Conservation (phyloP, 2,113 vertebrate species). For the Cariama cristata region DNA sequence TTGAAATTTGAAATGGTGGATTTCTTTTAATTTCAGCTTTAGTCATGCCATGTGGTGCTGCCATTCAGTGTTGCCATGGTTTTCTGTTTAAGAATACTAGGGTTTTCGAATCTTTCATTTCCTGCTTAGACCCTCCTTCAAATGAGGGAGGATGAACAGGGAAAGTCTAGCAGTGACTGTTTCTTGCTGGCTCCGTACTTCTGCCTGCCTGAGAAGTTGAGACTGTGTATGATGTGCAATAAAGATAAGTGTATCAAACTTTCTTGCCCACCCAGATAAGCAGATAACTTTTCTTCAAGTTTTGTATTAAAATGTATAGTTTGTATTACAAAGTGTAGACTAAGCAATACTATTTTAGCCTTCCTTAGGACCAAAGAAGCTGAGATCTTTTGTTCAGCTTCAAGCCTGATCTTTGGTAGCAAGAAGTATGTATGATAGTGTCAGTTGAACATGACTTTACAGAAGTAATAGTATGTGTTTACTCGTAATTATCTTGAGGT, state of each 20-base stretch:
- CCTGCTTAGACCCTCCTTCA: neutral
- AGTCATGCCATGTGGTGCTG: neutral
- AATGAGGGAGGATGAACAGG: neutral
- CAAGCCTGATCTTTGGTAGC: neutral
- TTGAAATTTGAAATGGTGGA: rapidly evolving
- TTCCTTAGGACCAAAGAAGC: neutral
- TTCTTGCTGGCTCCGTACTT: neutral
- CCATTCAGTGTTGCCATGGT: neutral
- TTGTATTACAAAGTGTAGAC: neutral
- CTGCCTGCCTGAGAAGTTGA: neutral
- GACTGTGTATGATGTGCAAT: neutral
- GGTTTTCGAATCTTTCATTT: neutral
- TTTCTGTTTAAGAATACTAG: neutral
- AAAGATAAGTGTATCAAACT: neutral
- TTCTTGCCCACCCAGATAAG: neutral
- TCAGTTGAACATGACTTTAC: neutral
- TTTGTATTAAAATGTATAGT: neutral
- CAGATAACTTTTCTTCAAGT: neutral
- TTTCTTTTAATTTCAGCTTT: neutral
- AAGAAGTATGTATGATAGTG: neutral
- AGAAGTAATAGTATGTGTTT: neutral
- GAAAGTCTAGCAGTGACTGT: neutral
- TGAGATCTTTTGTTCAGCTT: neutral
- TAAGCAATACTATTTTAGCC: neutral
- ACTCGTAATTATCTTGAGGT: neutral